phyloP scores from a whole-genome alignment of 2,888 invertebrate species.

The Xestobium rufovillosum region DNA sequence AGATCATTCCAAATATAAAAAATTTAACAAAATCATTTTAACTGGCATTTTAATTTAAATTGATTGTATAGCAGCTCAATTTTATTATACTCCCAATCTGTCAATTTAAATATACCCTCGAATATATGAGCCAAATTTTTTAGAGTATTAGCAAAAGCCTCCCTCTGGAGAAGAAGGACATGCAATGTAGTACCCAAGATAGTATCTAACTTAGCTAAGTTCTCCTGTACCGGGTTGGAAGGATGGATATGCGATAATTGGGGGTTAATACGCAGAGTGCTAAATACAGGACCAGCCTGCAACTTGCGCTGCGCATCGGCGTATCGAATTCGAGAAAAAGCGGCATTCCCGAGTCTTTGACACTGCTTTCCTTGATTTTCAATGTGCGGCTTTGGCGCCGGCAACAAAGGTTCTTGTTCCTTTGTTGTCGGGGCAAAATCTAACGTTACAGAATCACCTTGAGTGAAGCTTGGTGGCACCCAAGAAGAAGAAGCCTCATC shows the following conservation, averaged over 20 bases:
- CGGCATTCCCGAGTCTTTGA: slow-evolving; percentile 14
- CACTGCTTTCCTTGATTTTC: slow-evolving; percentile 17
- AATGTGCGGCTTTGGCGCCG: slow-evolving; percentile 15
- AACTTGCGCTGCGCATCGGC: slow-evolving; percentile 13
- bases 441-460: slow-evolving; percentile 3
- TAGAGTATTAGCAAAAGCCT: slow-evolving; percentile 10
- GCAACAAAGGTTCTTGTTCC: slow-evolving; percentile 19
- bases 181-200: slow-evolving; percentile 10
- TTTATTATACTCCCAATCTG: no score
- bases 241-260: neutral
- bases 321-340: slow-evolving; percentile 18
- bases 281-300: slow-evolving; percentile 12
- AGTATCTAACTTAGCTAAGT: slow-evolving; percentile 10
- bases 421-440: slow-evolving; percentile 16
- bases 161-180: slow-evolving; percentile 15
- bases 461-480: neutral
- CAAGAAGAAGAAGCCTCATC: neutral
- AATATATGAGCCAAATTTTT: slow-evolving; percentile 3
- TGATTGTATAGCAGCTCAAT: no score
- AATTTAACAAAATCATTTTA: no score
- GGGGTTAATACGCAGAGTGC: slow-evolving; percentile 3
- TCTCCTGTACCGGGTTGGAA: neutral
- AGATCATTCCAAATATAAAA: no score
- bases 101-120: no score
- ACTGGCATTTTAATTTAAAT: no score